phyloP scores from a whole-genome alignment of 2,113 vertebrate species.

The Otolemur garnettii region DNA sequence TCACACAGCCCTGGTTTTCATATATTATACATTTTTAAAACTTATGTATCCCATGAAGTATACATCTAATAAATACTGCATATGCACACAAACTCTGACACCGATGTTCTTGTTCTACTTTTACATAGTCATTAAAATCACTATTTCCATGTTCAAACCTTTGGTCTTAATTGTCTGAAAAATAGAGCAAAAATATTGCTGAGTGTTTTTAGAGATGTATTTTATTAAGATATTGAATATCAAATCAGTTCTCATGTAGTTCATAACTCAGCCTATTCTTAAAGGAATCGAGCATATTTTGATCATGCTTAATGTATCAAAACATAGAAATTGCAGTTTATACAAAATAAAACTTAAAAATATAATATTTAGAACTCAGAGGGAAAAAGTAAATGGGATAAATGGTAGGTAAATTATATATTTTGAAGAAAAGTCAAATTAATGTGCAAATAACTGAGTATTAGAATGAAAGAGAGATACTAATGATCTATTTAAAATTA shows the following conservation, averaged over 20 bases:
- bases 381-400: not conserved
- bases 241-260: not conserved
- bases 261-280: not conserved
- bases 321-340: not conserved
- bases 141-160: not conserved
- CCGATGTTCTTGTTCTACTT: not conserved
- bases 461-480: not conserved
- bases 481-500: not conserved
- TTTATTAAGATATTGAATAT: not conserved
- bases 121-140: not conserved
- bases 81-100: not conserved
- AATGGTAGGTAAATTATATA: rapidly evolving
- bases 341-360: not conserved
- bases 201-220: not conserved
- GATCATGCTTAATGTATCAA: not conserved
- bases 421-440: not conserved
- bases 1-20: not conserved
- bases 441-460: not conserved
- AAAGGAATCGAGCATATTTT: not conserved
- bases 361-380: not conserved
- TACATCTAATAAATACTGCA: not conserved
- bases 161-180: not conserved
- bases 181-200: not conserved
- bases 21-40: not conserved
- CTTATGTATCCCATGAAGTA: not conserved